phyloP scores from a whole-genome alignment of 2,113 vertebrate species.

The Malurus elegans region DNA sequence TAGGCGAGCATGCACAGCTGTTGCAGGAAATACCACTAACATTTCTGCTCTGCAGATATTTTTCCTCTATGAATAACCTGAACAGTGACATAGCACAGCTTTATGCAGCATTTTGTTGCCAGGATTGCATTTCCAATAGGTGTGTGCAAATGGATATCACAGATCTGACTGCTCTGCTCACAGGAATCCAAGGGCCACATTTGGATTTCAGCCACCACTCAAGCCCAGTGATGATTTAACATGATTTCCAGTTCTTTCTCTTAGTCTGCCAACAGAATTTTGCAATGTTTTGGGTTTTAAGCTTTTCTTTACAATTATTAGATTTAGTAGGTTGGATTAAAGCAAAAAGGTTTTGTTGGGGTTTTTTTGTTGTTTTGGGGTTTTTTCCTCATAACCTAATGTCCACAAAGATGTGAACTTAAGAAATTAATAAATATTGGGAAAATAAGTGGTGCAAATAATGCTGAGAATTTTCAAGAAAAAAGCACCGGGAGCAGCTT shows the following conservation, averaged over 20 bases:
- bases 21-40: not conserved
- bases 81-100: not conserved
- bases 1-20: not conserved
- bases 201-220: not conserved
- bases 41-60: not conserved
- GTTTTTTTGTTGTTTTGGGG: not conserved
- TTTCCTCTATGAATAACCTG: not conserved
- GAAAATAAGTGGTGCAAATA: not conserved
- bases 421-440: not conserved
- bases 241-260: not conserved
- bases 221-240: not conserved
- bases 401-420: not conserved
- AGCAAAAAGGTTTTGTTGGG: not conserved
- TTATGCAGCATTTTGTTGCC: not conserved
- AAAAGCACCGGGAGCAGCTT: not conserved
- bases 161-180: rapidly evolving
- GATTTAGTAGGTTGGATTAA: not conserved
- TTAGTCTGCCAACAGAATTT: not conserved
- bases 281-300: not conserved
- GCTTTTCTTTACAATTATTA: not conserved
- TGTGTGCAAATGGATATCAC: not conserved
- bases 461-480: not conserved
- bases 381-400: not conserved
- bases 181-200: not conserved
- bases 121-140: not conserved